Conservation (phyloP, 2,797 vertebrate species). For the Sternarchorhynchus goeldii region DNA sequence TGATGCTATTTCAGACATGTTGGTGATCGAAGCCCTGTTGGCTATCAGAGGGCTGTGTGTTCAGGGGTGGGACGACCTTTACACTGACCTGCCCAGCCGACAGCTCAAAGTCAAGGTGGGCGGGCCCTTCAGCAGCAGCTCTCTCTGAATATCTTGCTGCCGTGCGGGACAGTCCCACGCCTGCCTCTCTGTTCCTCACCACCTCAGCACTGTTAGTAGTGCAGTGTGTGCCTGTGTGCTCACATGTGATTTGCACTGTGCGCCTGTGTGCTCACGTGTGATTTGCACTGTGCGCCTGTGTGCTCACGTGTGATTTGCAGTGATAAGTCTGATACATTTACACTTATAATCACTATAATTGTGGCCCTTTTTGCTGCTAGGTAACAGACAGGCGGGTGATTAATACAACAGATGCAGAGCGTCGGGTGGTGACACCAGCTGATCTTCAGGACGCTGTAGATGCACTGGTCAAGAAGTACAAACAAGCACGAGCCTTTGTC, state of each 20-base stretch:
- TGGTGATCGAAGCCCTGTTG: constrained; percentile 92
- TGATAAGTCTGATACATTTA: no score
- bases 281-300: no score
- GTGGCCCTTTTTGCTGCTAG: constrained; percentile 62
- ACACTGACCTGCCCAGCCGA: constrained; percentile 88
- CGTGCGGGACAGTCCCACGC: no score
- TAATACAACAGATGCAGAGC: constrained; percentile 88
- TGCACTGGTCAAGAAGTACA: constrained; percentile 80
- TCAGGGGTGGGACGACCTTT: constrained; percentile 89
- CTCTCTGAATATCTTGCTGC: background rate
- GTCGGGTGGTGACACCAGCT: constrained; percentile 75
- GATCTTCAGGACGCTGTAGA: constrained; percentile 89
- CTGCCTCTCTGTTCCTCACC: no score
- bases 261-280: no score
- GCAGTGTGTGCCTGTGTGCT: no score
- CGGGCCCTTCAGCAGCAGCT: background rate
- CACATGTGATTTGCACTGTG: no score
- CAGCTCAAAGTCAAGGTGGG: constrained; percentile 94
- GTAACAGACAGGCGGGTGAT: constrained; percentile 88
- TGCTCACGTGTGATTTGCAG: no score
- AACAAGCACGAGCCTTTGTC: constrained; percentile 84
- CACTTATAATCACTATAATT: background rate
- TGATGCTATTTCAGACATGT: constrained; percentile 93
- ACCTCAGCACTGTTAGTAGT: no score
- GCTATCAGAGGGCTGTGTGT: constrained; percentile 82